Base-by-base conservation (phyloP, 2,113 vertebrate species). In the Nerophis lumbriciformis region DNA sequence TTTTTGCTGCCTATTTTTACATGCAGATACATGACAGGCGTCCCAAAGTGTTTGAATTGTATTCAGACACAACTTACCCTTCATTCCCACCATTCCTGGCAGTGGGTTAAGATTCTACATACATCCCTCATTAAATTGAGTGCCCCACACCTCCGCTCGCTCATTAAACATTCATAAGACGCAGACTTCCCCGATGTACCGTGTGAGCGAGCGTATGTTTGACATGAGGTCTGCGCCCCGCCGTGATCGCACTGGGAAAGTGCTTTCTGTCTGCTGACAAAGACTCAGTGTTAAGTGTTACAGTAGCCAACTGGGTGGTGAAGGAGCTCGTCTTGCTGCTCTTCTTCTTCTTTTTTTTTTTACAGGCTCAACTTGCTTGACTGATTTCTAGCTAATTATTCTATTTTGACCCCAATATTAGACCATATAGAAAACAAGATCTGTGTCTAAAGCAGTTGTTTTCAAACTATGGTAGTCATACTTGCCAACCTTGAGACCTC, bases 111-210 rank as follows among this genome's bases (percentile, higher is more conserved):
- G 72, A 67, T 65, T 58, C 72, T 64, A 67, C 42, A 68, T 82
- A 72, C 77, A 73, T 73, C 65, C 73, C 71, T 80, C 81, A 77
- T 83, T 85, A 85, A 76, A 48, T 73, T 68, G 76, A 57, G 55
- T 71, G 61, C 68, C 73, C 68, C 42, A 2, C 42, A 2, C 60
- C 70, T 65, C 47, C 56, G 37, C 51, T 62, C 13, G 36, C 65
- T 71, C 69, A 75, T 79, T 80, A 83, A 78, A 76, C 80, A 73
- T 77, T 75, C 73, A 73, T 68, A 74, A 72, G 72, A 75, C 65
- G 63, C 71, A 6, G 16, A 73, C 62, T n/a, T 44, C 69, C 66
- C 64, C 66, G 61, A 74, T 63, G 73, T 75, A 16, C 59, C 73
- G 45, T 61, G 36, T 63, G 63, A 69, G 53, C 67, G n/a, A 63